Conservation (phyloP, 2,888 invertebrate genomes). For the Agrotis clavis region DNA sequence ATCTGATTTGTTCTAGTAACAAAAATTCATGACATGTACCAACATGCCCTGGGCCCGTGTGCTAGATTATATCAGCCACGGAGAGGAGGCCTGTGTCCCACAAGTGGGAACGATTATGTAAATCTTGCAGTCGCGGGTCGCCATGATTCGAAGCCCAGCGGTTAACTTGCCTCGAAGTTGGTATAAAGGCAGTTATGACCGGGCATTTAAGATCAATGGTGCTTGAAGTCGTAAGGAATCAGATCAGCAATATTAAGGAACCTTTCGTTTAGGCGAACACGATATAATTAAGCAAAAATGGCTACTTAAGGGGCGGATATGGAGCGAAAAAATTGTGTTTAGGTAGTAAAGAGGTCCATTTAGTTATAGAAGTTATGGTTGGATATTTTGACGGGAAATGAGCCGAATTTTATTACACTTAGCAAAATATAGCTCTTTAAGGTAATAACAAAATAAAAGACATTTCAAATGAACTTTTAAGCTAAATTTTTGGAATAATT, state of each 20-base stretch:
- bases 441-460: not conserved
- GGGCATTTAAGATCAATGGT: conserved; percentile 45
- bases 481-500: not conserved
- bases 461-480: not conserved
- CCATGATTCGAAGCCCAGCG: too few species aligned
- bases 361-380: conserved; percentile 2
- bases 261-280: conserved; percentile 42
- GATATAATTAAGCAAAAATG: conserved; percentile 49
- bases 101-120: too few species aligned
- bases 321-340: conserved; percentile 38
- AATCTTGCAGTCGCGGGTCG: too few species aligned
- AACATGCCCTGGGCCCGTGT: too few species aligned
- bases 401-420: conserved; percentile 7
- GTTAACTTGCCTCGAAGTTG: not conserved
- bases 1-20: too few species aligned
- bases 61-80: too few species aligned
- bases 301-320: conserved; percentile 34
- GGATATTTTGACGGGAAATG: conserved; percentile 4
- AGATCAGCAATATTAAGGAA: conserved; percentile 40
- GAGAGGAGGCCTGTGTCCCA: too few species aligned
- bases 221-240: conserved; percentile 52
- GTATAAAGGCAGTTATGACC: conserved; percentile 19
- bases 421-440: not conserved
- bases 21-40: too few species aligned
- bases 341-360: conserved; percentile 11